Percentiles rank a stretch among this genome's conserved stretches.
These are phyloP conservation scores for Stegostoma tigrinum DNA, from an alignment of 2,113 vertebrate species.

Conservation along the genomic window DNA sequence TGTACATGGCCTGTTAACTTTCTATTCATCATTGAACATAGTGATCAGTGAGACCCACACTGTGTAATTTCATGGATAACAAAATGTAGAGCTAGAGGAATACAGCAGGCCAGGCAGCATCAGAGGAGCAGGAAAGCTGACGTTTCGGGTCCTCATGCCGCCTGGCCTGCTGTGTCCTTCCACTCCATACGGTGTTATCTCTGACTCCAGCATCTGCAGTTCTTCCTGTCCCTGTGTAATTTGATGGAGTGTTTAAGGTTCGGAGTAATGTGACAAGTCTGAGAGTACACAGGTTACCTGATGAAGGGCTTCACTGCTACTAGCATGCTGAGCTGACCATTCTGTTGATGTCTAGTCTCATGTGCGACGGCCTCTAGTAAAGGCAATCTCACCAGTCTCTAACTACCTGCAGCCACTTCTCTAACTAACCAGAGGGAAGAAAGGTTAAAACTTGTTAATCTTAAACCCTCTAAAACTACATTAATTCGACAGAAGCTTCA, in stretches of 20 bases:
- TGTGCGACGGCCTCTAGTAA: background rate
- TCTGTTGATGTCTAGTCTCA: background rate
- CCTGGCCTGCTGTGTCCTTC: no score
- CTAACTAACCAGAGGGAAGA: background rate
- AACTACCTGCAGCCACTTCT: background rate
- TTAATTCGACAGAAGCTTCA: background rate
- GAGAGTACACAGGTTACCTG: background rate
- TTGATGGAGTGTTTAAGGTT: background rate
- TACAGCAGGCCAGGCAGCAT: no score
- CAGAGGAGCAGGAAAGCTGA: no score
- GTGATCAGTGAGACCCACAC: no score
- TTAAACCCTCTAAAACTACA: background rate
- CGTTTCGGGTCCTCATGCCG: no score
- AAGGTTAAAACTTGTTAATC: background rate
- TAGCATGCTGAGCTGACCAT: background rate
- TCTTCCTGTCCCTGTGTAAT: no score
- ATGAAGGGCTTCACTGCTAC: background rate
- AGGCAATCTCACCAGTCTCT: background rate
- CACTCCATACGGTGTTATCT: no score
- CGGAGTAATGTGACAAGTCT: background rate
- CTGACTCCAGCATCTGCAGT: no score
- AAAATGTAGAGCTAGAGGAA: no score
- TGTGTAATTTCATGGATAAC: no score
- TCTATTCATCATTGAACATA: background rate
- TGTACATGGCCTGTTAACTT: background rate